phyloP scores from a whole-genome alignment of 2,797 vertebrate genomes.

The Sebastes dallii region DNA sequence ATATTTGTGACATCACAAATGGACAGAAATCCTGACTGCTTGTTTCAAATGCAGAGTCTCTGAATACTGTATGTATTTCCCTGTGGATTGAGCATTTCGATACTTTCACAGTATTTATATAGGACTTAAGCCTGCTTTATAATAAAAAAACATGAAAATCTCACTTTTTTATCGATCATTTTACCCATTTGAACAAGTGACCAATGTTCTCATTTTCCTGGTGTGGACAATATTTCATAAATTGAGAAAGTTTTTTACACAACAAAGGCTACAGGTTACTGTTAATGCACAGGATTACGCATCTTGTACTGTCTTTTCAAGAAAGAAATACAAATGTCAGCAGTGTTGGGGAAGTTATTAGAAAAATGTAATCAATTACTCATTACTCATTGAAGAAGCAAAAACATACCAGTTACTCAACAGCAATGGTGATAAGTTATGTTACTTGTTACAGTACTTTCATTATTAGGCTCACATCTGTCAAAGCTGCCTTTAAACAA shows the following conservation, averaged over 20 bases:
- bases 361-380: neutral
- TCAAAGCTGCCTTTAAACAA: no score
- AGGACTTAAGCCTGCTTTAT: no score
- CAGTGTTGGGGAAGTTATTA: neutral
- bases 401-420: neutral
- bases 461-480: neutral
- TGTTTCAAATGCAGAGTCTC: no score
- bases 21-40: no score
- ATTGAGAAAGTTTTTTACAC: neutral
- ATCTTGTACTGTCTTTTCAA: neutral
- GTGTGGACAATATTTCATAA: neutral
- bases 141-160: no score
- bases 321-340: neutral
- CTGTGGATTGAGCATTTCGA: no score
- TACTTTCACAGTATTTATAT: no score
- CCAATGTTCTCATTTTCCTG: neutral
- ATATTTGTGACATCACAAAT: no score
- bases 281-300: neutral
- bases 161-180: no score
- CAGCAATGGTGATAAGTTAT: neutral
- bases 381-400: neutral
- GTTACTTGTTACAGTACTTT: neutral
- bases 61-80: no score
- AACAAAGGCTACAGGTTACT: neutral
- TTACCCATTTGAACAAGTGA: neutral